Percentiles rank a stretch among this genome's conserved stretches.
phyloP scores from a whole-genome alignment of 92 coral and sea anemone genomes.

The Parazoanthus darwini region DNA sequence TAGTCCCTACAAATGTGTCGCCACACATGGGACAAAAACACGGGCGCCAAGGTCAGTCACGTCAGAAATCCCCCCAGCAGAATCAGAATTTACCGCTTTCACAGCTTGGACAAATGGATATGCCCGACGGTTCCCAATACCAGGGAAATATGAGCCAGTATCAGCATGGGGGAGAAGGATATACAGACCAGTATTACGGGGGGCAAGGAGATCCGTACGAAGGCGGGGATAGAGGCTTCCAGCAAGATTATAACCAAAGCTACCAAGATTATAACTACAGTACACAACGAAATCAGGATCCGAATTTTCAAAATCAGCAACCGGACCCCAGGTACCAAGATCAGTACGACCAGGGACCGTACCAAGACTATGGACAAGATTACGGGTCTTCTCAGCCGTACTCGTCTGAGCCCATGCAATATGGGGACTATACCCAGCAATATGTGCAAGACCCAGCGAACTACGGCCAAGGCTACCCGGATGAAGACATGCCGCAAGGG shows the following conservation, averaged over 20 bases:
- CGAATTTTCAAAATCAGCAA: slow-evolving; percentile 61
- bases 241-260: slow-evolving; percentile 20
- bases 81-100: slow-evolving; percentile 1
- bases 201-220: slow-evolving; percentile 21
- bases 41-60: slow-evolving; percentile 24
- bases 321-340: slow-evolving; percentile 63
- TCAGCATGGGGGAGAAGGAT: slow-evolving; percentile 14
- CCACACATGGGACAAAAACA: slow-evolving; percentile 37
- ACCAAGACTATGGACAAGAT: slow-evolving; percentile 64
- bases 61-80: slow-evolving; percentile 26
- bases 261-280: slow-evolving; percentile 37
- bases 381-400: slow-evolving; percentile 37
- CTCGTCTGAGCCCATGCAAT: slow-evolving; percentile 59
- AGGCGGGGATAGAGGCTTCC: slow-evolving; percentile 17
- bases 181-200: slow-evolving; percentile 33
- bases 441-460: slow-evolving; percentile 66
- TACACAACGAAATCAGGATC: slow-evolving; percentile 24
- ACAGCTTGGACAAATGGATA: slow-evolving; percentile 18
- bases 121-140: slow-evolving; percentile 8
- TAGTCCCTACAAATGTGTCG: slow-evolving; percentile 31
- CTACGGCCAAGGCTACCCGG: slow-evolving; percentile 37
- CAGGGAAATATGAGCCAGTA: slow-evolving; percentile 27
- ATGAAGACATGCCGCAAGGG: slow-evolving; percentile 35
- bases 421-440: slow-evolving; percentile 66
- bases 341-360: slow-evolving; percentile 69